Conservation (phyloP, 2,797 vertebrate genomes). For the Diceros bicornis region DNA sequence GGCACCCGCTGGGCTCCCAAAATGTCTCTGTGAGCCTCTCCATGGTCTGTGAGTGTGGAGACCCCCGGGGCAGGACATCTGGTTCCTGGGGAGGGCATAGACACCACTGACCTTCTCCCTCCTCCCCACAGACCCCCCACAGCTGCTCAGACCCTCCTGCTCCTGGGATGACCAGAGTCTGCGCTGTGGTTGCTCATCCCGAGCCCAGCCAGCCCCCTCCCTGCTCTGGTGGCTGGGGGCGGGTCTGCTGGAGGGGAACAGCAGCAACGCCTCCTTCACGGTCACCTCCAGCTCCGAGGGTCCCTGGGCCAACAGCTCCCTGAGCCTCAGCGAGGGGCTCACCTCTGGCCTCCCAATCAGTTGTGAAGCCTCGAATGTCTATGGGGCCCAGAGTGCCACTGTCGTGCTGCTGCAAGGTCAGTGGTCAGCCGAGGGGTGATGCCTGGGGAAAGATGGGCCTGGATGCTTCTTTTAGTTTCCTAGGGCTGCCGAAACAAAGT, state of each 20-base stretch:
- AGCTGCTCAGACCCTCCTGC: constrained; percentile 13
- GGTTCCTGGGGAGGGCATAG: too few relatives aligned
- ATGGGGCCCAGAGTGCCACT: fast-evolving
- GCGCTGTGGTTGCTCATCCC: neutral
- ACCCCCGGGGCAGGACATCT: fast-evolving
- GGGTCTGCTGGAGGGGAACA: neutral
- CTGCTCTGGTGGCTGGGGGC: constrained; percentile 60
- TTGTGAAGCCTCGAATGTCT: fast-evolving
- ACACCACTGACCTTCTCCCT: fast-evolving
- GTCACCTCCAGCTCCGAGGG: neutral
- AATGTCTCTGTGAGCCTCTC: neutral
- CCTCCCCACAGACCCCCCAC: neutral
- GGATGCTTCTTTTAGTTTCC: neutral
- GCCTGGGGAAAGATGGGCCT: neutral
- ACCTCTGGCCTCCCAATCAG: fast-evolving
- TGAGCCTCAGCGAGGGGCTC: neutral
- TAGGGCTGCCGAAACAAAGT: neutral
- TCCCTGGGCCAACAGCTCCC: too few relatives aligned
- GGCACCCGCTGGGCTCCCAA: fast-evolving
- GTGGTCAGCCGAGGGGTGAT: neutral
- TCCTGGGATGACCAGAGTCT: neutral
- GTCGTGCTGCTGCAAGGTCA: neutral
- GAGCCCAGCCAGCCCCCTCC: neutral
- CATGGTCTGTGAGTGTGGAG: constrained; percentile 46
- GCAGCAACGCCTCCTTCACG: neutral